A percentile compares a stretch with the other conserved stretches of the same genome.
Evolutionary conservation across 2,888 invertebrate species (phyloP).

Genomic region (Cephonodes hylas): DNA sequence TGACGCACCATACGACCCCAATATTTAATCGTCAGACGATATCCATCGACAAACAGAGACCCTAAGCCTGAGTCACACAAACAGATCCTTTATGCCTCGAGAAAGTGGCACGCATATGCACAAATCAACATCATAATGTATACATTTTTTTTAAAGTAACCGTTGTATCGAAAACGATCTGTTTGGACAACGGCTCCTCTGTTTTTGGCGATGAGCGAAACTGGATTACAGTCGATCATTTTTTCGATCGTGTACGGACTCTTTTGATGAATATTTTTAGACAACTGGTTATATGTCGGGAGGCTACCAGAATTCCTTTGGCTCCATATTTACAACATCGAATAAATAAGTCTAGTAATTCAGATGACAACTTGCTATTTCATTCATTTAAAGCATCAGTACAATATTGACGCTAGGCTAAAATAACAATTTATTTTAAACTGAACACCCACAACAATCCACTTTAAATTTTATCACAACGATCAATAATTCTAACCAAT

Average conservation of each 20-base stretch:
- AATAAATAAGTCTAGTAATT: no score
- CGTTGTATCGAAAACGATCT: background rate
- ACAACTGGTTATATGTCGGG: no score
- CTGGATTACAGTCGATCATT: background rate
- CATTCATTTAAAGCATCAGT: no score
- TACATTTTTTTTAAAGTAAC: background rate
- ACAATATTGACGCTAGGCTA: background rate
- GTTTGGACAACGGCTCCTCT: slow-evolving; percentile 3
- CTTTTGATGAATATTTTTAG: background rate
- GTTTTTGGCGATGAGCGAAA: background rate
- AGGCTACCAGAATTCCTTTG: no score
- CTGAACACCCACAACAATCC: no score
- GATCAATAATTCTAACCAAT: no score
- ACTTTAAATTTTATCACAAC: no score
- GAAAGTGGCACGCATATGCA: slow-evolving; percentile 7
- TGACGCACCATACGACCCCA: slow-evolving; percentile 2
- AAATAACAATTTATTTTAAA: background rate
- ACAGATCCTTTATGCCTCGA: background rate
- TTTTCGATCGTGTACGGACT: background rate
- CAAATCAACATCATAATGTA: background rate
- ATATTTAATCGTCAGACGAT: slow-evolving; percentile 1
- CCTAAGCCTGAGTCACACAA: background rate
- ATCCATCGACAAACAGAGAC: slow-evolving; percentile 7
- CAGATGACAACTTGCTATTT: no score
- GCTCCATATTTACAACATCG: no score